A percentile compares a stretch with the other conserved stretches of the same genome.
These are phyloP conservation scores for Drosophila cardini DNA, from an alignment of 1,140 invertebrate genomes.

Conservation along the genomic window DNA sequence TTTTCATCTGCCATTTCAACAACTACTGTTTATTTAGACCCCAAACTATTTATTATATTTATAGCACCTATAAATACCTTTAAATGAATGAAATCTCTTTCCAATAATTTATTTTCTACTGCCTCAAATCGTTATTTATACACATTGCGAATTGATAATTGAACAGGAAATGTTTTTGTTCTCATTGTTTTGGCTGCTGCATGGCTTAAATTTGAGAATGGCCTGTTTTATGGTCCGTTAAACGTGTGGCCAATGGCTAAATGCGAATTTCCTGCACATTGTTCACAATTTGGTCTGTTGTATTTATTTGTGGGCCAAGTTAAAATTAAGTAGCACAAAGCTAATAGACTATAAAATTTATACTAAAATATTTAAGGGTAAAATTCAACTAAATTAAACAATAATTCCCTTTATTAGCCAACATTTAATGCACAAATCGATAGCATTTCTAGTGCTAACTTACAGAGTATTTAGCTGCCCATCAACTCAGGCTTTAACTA, in stretches of 20 bases:
- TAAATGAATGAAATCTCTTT: no score
- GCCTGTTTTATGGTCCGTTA: conserved; percentile 52
- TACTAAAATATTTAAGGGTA: no score
- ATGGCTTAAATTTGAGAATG: conserved; percentile 7
- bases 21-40: no score
- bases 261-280: conserved; percentile 70
- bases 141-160: conserved; percentile 30
- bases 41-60: no score
- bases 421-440: background rate
- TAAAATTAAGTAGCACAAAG: conserved; percentile 57
- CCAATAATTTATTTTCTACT: background rate
- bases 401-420: no score
- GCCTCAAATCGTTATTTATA: background rate
- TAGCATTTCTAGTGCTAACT: background rate
- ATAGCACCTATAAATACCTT: no score
- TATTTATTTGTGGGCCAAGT: conserved; percentile 18
- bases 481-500: background rate
- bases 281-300: conserved; percentile 35
- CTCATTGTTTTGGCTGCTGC: conserved; percentile 28
- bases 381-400: no score
- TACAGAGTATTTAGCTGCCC: conserved; percentile 26
- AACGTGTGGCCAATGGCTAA: conserved; percentile 44
- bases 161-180: conserved; percentile 51
- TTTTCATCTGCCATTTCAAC: no score
- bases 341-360: conserved; percentile 20